These are phyloP conservation scores for Megalopta genalis DNA, from an alignment of 1,140 invertebrate species.

Conservation along the genomic window DNA sequence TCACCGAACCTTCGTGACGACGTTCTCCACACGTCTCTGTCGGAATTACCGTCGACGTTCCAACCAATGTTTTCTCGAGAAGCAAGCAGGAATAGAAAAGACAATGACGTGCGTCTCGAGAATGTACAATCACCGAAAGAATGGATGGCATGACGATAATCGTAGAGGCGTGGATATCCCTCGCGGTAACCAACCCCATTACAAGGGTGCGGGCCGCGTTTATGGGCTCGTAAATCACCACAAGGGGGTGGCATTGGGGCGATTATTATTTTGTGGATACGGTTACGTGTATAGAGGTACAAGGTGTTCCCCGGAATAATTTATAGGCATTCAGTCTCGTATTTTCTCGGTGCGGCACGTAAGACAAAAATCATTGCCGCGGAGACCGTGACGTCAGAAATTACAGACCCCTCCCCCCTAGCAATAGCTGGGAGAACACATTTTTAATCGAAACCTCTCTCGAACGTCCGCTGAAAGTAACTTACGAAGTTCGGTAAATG, in stretches of 20 bases:
- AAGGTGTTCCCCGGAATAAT: slow-evolving; percentile 15
- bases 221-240: slow-evolving; percentile 72
- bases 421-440: no score
- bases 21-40: no score
- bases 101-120: neutral
- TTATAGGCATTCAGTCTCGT: neutral
- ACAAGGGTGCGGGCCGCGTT: slow-evolving; percentile 66
- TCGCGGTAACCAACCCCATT: slow-evolving; percentile 60
- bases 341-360: neutral
- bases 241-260: slow-evolving; percentile 53
- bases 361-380: neutral
- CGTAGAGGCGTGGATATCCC: slow-evolving; percentile 42
- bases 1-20: no score
- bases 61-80: no score
- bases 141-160: slow-evolving; percentile 41
- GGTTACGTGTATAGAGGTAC: slow-evolving; percentile 13
- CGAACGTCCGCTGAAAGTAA: no score
- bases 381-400: neutral
- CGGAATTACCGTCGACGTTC: no score
- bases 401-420: neutral
- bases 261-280: slow-evolving; percentile 73
- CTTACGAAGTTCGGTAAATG: no score
- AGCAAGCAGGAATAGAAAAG: no score
- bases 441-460: no score
- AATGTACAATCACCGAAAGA: slow-evolving; percentile 54